These are phyloP conservation scores for Julus scandinavius DNA, from an alignment of 2,888 invertebrate genomes.

Conservation along the genomic window DNA sequence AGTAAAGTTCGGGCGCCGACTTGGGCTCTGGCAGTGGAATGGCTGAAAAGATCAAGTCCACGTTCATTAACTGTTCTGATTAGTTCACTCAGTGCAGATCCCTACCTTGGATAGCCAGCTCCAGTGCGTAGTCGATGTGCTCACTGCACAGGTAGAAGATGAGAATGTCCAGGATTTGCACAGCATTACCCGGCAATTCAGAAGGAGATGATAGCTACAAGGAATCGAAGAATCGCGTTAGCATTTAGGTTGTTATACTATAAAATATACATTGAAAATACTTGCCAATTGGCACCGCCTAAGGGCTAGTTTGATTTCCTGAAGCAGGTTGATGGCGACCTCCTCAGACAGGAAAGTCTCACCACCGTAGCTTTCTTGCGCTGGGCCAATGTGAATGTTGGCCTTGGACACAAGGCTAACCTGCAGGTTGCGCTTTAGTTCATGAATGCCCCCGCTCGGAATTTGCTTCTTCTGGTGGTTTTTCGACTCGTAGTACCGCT, in stretches of 20 bases:
- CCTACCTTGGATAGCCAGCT: conserved; percentile 80
- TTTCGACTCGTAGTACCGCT: conserved; percentile 89
- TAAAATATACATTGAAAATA: conserved; percentile 23
- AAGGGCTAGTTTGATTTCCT: conserved; percentile 90
- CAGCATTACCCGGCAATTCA: conserved; percentile 81
- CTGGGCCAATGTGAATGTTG: conserved; percentile 87
- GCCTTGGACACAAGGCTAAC: conserved; percentile 90
- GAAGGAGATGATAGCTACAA: conserved; percentile 79
- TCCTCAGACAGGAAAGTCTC: conserved; percentile 97
- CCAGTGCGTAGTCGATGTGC: conserved; percentile 96
- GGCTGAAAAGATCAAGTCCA: conserved; percentile 51
- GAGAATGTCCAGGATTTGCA: conserved; percentile 84
- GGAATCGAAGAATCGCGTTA: conserved; percentile 56
- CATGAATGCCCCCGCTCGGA: conserved; percentile 90
- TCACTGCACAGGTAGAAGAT: conserved; percentile 87
- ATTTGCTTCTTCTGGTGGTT: conserved; percentile 95
- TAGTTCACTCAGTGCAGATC: neutral
- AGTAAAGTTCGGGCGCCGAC: conserved; percentile 87
- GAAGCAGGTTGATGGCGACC: conserved; percentile 88
- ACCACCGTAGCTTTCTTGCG: conserved; percentile 95
- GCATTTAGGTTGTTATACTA: neutral
- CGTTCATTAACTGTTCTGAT: neutral
- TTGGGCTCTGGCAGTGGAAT: conserved; percentile 75
- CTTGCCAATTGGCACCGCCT: conserved; percentile 83
- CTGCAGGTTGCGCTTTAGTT: conserved; percentile 90